Evolutionary conservation across 1,140 invertebrate genomes (phyloP), one percentile per base, ranked within the genome.

Genomic region (Bilobella aurantiaca): DNA sequence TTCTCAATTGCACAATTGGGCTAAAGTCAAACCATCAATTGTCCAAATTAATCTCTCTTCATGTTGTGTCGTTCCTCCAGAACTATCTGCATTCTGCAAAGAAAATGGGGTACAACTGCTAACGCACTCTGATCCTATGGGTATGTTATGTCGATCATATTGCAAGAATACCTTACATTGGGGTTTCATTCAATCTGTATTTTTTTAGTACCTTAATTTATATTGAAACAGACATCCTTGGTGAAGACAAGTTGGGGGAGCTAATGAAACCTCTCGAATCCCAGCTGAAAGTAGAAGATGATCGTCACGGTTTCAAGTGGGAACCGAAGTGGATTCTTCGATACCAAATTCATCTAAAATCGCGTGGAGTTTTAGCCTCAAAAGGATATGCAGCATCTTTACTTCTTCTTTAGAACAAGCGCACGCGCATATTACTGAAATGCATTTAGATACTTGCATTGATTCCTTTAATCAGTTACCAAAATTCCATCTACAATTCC

Each of bases 1-100:
- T n/a, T n/a, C n/a, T n/a, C 79, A 86, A 65, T 78, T 97, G 0
- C 86, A 90, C 78, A 81, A 86, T 18, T 86, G 84, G 81, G 86
- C 90, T n/a, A 81, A 81, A 68, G 75, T 93, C 1, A 91, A 92
- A 73, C 95, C 95, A 21, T 85, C 83, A 69, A 93, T 96, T 64
- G 87, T 96, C 68, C 95, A 99, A 80, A 94, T 98, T 66, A 97
- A 95, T 80, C 82, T 98, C 58, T 87, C 92, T 1, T 89, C 88
- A 1, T 98, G 95, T 77, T 98, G 96, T 81, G 89, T 96, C 2
- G 94, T 98, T 65, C 93, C 95, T 16, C 86, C 89, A 25, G 86
- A 88, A 14, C 82, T 99, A 63, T 87, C 91, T 75, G 82, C 85
- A 61, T 98, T 93, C 80, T 92, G 93, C 62, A 89, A 89, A 74